Percentiles rank a stretch among this genome's conserved stretches.
These are phyloP conservation scores for Pangasius sanitwongsei DNA, from an alignment of 2,797 vertebrate genomes.

Conservation along the genomic window DNA sequence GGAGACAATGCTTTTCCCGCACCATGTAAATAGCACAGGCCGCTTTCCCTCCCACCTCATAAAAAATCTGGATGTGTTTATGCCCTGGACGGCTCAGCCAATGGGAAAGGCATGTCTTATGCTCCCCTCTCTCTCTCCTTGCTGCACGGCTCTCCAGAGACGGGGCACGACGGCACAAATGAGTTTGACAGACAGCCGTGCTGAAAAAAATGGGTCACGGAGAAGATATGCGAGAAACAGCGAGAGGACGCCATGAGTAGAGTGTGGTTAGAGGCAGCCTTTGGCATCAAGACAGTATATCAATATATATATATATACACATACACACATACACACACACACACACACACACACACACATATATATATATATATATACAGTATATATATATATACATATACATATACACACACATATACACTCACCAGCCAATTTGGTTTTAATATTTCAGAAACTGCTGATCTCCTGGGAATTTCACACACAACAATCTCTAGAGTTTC, in stretches of 20 bases:
- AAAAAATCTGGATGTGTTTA: constrained; percentile 79
- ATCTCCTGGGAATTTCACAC: not conserved
- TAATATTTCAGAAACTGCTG: not conserved
- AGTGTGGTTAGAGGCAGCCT: constrained; percentile 55
- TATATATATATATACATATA: too few relatives aligned
- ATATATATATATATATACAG: not conserved
- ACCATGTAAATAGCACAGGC: constrained; percentile 77
- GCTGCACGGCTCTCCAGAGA: constrained; percentile 53
- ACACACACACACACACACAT: too few relatives aligned
- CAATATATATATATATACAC: not conserved
- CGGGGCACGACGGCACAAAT: constrained; percentile 69
- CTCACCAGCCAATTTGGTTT: not conserved
- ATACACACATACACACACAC: too few relatives aligned
- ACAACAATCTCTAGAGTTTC: not conserved
- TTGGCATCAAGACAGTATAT: constrained; percentile 57
- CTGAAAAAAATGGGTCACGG: constrained; percentile 56
- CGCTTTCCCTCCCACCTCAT: constrained; percentile 68
- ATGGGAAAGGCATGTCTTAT: constrained; percentile 77
- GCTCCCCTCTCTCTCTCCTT: constrained; percentile 60
- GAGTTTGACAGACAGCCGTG: constrained; percentile 66
- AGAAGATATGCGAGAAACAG: constrained; percentile 53
- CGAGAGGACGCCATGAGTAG: constrained; percentile 49
- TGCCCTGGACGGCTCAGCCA: constrained; percentile 74
- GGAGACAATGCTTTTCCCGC: constrained; percentile 71
- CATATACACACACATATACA: too few relatives aligned